Conservation (phyloP, 2,888 invertebrate genomes). For the Xestobium rufovillosum region DNA sequence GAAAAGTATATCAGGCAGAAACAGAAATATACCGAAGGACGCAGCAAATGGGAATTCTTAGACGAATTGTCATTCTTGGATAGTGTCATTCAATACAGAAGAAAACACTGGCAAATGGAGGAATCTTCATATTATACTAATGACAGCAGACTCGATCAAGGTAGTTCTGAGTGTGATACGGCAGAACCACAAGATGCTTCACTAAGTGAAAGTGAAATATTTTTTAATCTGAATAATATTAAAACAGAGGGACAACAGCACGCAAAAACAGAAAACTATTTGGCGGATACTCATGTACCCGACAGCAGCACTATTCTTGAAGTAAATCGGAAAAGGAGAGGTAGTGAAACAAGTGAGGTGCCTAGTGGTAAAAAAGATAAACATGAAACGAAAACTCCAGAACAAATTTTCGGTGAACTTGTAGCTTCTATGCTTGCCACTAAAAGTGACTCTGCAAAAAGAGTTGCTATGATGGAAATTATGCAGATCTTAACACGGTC, state of each 20-base stretch:
- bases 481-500: slow-evolving; percentile 33
- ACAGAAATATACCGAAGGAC: slow-evolving; percentile 24
- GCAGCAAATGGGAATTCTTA: slow-evolving; percentile 31
- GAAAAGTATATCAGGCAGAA: slow-evolving; percentile 35
- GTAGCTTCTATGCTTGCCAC: slow-evolving; percentile 31
- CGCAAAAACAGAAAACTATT: slow-evolving; percentile 13
- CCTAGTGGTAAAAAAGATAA: slow-evolving; percentile 6
- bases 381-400: slow-evolving; percentile 29
- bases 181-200: slow-evolving; percentile 15
- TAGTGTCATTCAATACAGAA: slow-evolving; percentile 31
- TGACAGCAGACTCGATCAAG: slow-evolving; percentile 8
- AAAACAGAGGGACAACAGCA: too few species aligned
- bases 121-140: not conserved
- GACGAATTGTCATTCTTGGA: slow-evolving; percentile 32
- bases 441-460: slow-evolving; percentile 31
- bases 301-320: slow-evolving; percentile 9
- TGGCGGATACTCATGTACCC: slow-evolving; percentile 3
- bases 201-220: too few species aligned
- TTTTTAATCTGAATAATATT: too few species aligned
- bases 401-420: slow-evolving; percentile 33
- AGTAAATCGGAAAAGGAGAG: slow-evolving; percentile 11
- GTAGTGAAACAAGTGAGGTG: slow-evolving; percentile 13
- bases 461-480: slow-evolving; percentile 33
- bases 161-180: slow-evolving; percentile 16
- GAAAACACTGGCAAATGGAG: slow-evolving; percentile 22